These are phyloP conservation scores for Zaprionus bogoriensis DNA, from an alignment of 2,888 invertebrate species.

Conservation along the genomic window DNA sequence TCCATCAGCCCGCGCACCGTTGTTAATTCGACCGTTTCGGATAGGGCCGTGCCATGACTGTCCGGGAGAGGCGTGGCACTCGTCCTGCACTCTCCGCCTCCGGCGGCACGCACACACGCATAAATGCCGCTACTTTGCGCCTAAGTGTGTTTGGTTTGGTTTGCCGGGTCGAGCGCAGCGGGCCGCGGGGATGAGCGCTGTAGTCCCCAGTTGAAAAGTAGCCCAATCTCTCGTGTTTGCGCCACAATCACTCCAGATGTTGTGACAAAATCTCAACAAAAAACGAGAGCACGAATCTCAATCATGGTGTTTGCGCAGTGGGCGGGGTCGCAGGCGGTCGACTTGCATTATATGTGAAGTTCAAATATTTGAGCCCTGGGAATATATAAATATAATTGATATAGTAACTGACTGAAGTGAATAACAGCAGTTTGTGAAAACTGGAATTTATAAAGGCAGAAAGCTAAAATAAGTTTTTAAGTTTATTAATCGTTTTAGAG, in stretches of 20 bases:
- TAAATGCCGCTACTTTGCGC: slow-evolving; percentile 64
- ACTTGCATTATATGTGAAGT: no score
- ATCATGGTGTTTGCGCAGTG: not conserved
- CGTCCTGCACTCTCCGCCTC: not conserved
- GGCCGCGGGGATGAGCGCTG: not conserved
- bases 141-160: slow-evolving; percentile 47
- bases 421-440: no score
- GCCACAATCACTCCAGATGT: not conserved
- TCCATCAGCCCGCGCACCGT: no score
- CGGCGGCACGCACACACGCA: slow-evolving; percentile 57
- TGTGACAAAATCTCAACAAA: not conserved
- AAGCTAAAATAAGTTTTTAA: no score
- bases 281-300: not conserved
- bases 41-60: no score
- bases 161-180: not conserved
- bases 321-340: not conserved
- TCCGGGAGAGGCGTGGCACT: no score
- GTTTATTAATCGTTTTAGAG: no score
- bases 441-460: no score
- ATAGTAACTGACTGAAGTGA: no score
- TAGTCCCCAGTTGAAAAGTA: not conserved
- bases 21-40: slow-evolving; percentile 14
- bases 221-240: not conserved
- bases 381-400: no score
- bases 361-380: no score